Evolutionary conservation across 2,797 vertebrate genomes (phyloP), one percentile per base, ranked within the genome.

Genomic region (Luscinia megarhynchos): DNA sequence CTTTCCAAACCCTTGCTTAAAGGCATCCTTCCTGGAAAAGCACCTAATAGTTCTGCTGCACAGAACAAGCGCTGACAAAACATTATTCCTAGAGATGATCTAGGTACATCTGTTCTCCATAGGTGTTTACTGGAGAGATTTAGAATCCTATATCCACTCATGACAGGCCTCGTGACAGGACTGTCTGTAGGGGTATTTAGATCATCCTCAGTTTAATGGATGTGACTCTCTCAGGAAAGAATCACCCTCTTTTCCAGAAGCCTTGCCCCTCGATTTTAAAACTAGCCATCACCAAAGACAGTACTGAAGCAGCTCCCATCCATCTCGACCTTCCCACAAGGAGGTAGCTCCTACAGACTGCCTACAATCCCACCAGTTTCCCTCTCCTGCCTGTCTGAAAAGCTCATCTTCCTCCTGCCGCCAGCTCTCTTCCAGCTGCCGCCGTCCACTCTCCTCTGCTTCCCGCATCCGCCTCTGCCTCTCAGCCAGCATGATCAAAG

Each of bases 381-480:
- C 45, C 45, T 64, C 15, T 77, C 98, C 90, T 74, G 97, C 99
- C 98, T 99, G 98, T 98, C 92, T 98, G 96, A 99, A 99, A 94
- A 99, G 98, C 90, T 99, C 97, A 38, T 99, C 99, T 58, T 99
- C 98, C 74, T 99, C 98, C 57, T 87, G 97, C 36, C 98, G 98
- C 53, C 95, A 97, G 34, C 95, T 97, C 91, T 99, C 98, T 87
- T 99, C 99, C 93, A 97, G 91, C 95, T 99, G 99, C 62, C 99
- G 98, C 48, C 97, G 97, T 1, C 99, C 99, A 0, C 99, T 99
- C 98, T 99, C 99, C 89, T 99, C 98, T 0, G 99, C 99, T 89
- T 99, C 99, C 11, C 98, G 96, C 43, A 98, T 94, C 18, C 98
- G 97, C 5, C 99, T 98, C 62, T 98, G 98, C 85, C 99, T 97